Conservation (phyloP, 2,797 vertebrate genomes). For the Coregonus ussuriensis region DNA sequence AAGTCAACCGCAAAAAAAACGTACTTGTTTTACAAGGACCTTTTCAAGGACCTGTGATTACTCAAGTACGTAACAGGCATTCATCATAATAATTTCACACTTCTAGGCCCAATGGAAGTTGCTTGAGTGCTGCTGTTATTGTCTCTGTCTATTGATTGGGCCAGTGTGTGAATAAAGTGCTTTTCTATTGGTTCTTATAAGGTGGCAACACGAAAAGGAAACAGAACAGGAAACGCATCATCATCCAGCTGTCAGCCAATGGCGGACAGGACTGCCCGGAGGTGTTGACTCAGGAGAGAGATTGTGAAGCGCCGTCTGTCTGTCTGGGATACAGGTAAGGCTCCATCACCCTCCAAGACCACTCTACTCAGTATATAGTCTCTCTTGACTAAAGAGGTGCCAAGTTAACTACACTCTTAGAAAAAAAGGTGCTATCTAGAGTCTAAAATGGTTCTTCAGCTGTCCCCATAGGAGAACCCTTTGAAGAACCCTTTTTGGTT, state of each 20-base stretch:
- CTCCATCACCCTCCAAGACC: background rate
- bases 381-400: background rate
- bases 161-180: conserved; percentile 9
- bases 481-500: too few relatives aligned
- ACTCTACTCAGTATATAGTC: background rate
- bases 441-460: too few relatives aligned
- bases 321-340: conserved; percentile 90
- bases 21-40: background rate
- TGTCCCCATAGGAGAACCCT: too few relatives aligned
- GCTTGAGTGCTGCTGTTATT: background rate
- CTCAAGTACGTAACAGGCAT: background rate
- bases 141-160: background rate
- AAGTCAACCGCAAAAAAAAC: background rate
- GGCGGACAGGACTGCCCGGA: conserved; percentile 92
- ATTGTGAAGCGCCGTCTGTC: conserved; percentile 81
- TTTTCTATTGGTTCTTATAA: conserved; percentile 26
- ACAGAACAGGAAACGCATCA: conserved; percentile 85
- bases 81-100: background rate
- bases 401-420: background rate
- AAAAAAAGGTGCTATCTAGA: too few relatives aligned
- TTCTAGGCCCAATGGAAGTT: background rate
- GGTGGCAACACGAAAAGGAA: conserved; percentile 75
- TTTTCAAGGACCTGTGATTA: conserved; percentile 2
- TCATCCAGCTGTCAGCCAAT: conserved; percentile 88
- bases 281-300: conserved; percentile 86